Base-by-base conservation (phyloP, 2,113 vertebrate species). In the Thinocorus orbignyianus region DNA sequence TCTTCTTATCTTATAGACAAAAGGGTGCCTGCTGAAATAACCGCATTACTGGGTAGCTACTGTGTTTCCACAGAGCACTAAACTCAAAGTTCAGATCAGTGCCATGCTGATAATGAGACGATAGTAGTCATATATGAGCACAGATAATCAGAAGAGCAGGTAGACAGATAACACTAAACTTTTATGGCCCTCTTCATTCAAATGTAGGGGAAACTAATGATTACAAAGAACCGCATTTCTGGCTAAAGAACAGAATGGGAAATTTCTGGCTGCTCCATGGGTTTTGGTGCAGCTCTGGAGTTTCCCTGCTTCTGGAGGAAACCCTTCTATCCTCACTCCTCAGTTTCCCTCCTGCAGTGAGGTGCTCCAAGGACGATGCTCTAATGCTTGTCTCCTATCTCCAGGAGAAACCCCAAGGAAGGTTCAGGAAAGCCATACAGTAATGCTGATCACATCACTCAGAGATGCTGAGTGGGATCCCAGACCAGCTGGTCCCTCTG, bases 21-120 rank as follows among this genome's bases (percentile, higher is more conserved):
- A 96, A 90, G 57, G 90, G 33, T 79, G 82, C 14, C n/a, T 74
- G 33, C 30, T 80, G 77, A 94, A 94, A 93, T 74, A 92, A 82
- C 31, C 11, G 22, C 77, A 74, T 88, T 81, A 83, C 60, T 89
- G 82, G 35, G 41, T 28, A 90, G 92, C 93, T 91, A 94, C 88
- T 49, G 90, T 93, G 85, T 83, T 94, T 86, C 64, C 64, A 83
- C 55, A 90, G 72, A 60, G 79, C 72, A 88, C 55, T 94, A 93
- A 96, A 93, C 77, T 86, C 93, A 92, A 96, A 96, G 92, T 96
- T 94, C 92, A 96, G 72, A 94, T 48, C 65, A 92, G n/a, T 60
- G 72, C 39, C 80, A 52, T 17, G 52, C 48, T 1, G 7, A 88
- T 92, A 91, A 95, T 41, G 62, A 88, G 61, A 62, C 3, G 2